These are phyloP conservation scores for Pristionchus fissidentatus DNA, from an alignment of 2,888 invertebrate genomes.

Conservation along the genomic window DNA sequence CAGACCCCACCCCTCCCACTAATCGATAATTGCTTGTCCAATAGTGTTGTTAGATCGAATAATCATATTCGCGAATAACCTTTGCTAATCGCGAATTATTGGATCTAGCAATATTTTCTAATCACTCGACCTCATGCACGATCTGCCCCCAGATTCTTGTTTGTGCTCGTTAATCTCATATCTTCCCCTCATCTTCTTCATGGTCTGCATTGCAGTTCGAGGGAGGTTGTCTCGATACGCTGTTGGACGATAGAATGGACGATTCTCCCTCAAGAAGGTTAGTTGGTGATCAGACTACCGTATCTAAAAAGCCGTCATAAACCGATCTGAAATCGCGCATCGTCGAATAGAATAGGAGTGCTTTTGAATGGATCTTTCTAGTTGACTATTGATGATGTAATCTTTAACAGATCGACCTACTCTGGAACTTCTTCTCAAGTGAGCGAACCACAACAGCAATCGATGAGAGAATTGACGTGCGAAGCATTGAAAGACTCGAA, in stretches of 20 bases:
- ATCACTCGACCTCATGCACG: no score
- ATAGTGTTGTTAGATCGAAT: no score
- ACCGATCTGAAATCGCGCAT: no score
- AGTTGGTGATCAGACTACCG: neutral
- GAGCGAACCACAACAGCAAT: neutral
- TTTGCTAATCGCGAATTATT: no score
- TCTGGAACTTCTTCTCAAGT: neutral
- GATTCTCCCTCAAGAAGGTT: slow-evolving; percentile 31
- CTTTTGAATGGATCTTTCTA: neutral
- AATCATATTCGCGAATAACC: no score
- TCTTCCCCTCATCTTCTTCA: no score
- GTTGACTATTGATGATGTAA: slow-evolving; percentile 25
- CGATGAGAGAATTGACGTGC: neutral
- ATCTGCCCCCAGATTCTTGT: neutral
- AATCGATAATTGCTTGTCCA: no score
- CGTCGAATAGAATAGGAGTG: neutral
- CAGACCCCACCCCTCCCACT: neutral
- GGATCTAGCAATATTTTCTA: no score
- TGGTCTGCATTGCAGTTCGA: slow-evolving; percentile 41
- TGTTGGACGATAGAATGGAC: slow-evolving; percentile 27
- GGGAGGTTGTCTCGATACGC: slow-evolving; percentile 33
- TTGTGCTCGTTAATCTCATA: neutral
- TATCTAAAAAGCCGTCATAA: no score
- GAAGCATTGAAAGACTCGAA: slow-evolving; percentile 25
- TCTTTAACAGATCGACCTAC: slow-evolving; percentile 20